Evolutionary conservation across 2,113 vertebrate species (phyloP).

Genomic region (Calypte anna): DNA sequence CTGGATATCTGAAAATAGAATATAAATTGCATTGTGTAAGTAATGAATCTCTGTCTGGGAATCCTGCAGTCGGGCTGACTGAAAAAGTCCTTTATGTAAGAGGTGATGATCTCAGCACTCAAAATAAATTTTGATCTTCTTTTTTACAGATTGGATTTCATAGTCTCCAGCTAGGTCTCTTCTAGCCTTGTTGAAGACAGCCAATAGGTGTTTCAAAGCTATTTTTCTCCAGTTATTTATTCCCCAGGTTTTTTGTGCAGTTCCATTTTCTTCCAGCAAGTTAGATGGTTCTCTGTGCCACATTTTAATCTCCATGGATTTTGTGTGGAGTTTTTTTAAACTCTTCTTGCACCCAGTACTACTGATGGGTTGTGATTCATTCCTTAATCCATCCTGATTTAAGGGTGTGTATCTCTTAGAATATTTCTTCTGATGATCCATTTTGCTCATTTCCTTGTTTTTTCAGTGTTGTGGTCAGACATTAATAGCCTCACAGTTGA

Average conservation of each 20-base stretch:
- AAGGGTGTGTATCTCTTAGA: not conserved
- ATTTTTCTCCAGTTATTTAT: not conserved
- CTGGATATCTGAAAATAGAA: slow-evolving; percentile 58
- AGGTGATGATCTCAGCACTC: slow-evolving; percentile 58
- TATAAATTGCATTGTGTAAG: slow-evolving; percentile 52
- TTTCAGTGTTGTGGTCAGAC: not conserved
- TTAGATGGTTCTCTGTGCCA: not conserved
- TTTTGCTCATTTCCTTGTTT: not conserved
- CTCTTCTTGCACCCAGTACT: not conserved
- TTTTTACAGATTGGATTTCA: slow-evolving; percentile 47
- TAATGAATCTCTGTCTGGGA: slow-evolving; percentile 58
- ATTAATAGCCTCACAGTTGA: not conserved
- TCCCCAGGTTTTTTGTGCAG: not conserved
- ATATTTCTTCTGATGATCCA: not conserved
- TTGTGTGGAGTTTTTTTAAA: not conserved
- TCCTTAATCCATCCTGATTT: not conserved
- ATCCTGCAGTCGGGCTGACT: slow-evolving; percentile 49
- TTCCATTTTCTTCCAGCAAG: not conserved
- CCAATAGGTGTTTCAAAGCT: not conserved
- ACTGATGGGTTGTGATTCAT: not conserved
- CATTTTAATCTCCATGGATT: not conserved
- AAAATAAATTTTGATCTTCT: slow-evolving; percentile 55
- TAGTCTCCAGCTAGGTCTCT: slow-evolving; percentile 9
- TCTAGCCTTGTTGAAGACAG: slow-evolving; percentile 17
- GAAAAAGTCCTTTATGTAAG: slow-evolving; percentile 56